phyloP scores from a whole-genome alignment of 2,113 vertebrate species.

The Rhea americana region DNA sequence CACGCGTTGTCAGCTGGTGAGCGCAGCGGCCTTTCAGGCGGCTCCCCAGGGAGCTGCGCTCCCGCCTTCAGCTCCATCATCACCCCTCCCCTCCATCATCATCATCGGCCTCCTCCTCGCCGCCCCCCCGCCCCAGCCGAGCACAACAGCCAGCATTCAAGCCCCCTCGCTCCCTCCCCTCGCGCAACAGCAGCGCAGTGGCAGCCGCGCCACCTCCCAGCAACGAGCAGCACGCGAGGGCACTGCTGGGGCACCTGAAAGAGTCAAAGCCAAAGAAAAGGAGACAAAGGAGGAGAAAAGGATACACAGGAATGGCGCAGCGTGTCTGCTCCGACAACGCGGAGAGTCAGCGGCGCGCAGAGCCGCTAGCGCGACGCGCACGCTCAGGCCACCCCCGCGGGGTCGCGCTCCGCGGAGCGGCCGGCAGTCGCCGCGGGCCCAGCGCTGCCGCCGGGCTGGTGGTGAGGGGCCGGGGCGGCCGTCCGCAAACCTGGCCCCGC shows the following conservation, averaged over 20 bases:
- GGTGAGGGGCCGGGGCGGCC: not conserved
- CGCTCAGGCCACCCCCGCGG: not conserved
- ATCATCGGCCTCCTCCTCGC: slow-evolving; percentile 24
- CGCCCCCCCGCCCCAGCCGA: slow-evolving; percentile 51
- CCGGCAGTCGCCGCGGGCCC: not conserved
- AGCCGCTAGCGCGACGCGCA: not conserved
- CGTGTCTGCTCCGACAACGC: not conserved
- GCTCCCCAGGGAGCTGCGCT: slow-evolving; percentile 85
- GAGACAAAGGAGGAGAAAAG: not conserved
- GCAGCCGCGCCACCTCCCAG: slow-evolving; percentile 73
- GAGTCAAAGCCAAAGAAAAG: slow-evolving; percentile 37
- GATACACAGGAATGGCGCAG: not conserved
- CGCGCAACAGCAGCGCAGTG: slow-evolving; percentile 72
- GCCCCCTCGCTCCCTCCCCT: slow-evolving; percentile 60
- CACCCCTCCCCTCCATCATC: slow-evolving; percentile 64
- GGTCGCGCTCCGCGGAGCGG: not conserved
- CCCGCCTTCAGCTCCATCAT: slow-evolving; percentile 71
- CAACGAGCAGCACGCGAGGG: slow-evolving; percentile 70
- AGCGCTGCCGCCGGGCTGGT: no score
- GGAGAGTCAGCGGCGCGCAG: not conserved
- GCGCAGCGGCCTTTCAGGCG: slow-evolving; percentile 85
- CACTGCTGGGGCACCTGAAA: slow-evolving; percentile 62
- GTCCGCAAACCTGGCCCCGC: not conserved
- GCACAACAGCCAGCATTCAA: slow-evolving; percentile 67
- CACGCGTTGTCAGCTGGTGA: slow-evolving; percentile 99